phyloP scores from a whole-genome alignment of 2,113 vertebrate species.

The Notechis scutatus region DNA sequence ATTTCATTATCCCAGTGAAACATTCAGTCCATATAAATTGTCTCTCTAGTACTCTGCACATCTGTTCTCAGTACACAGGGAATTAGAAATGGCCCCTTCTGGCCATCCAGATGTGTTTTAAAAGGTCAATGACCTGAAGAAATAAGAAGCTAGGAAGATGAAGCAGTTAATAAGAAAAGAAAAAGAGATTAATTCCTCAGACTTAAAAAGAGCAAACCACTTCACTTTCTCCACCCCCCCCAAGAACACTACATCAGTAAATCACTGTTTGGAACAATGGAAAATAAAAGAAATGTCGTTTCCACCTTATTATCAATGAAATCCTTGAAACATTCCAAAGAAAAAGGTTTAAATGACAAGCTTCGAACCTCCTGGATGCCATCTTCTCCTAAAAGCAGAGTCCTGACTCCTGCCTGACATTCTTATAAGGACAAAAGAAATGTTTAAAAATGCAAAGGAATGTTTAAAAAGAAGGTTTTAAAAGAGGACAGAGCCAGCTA shows the following conservation, averaged over 20 bases:
- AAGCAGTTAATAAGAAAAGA: neutral
- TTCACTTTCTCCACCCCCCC: neutral
- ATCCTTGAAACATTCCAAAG: neutral
- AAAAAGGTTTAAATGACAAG: neutral
- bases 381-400: neutral
- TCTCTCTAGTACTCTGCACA: neutral
- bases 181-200: conserved; percentile 7
- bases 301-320: neutral
- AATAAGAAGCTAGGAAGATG: neutral
- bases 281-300: neutral
- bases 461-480: conserved; percentile 40
- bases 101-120: neutral
- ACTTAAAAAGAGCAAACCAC: conserved; percentile 11
- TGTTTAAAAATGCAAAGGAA: conserved; percentile 3
- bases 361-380: neutral
- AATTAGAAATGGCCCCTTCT: neutral
- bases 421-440: neutral
- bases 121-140: conserved; percentile 14
- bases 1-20: conserved; percentile 26
- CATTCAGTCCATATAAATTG: neutral
- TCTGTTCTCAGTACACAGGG: conserved; percentile 27
- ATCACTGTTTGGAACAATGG: conserved; percentile 4
- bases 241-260: neutral
- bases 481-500: conserved; percentile 14
- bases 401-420: neutral